Evolutionary conservation across 1,140 invertebrate genomes (phyloP), one percentile per base, ranked within the genome.

Genomic region (Cotesia typhae): DNA sequence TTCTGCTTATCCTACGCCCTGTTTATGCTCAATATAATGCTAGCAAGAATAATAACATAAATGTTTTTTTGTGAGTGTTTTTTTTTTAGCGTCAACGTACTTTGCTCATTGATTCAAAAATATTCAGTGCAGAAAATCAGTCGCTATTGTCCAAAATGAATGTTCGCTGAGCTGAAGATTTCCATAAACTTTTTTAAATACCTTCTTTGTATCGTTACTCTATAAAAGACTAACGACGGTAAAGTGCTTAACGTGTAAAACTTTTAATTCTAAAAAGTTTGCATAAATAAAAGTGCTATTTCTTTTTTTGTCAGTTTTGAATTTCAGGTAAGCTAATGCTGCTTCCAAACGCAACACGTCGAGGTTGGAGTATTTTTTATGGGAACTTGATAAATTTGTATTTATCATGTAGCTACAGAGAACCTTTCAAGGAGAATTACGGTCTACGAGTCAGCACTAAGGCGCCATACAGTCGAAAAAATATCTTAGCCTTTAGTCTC

Each of bases 391-490:
- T 4, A 51, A 65, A 38, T 65, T 65, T 55, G 7, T 55, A 55
- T 53, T 55, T 14, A 67, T 53, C 53, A 51, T 36, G 51, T 38
- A 10, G 53, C 66, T 20, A 20, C 52, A 35, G 52, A 5, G 20
- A 67, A 55, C 28, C 52, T 36, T 59, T 20, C 61, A 57, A 35
- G 41, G 17, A 65, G 59, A 59, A 60, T 72, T n/a, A 59, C 76
- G 53, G 71, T 72, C 69, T 67, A 51, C 52, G 14, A 51, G 70
- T 57, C 67, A 37, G n/a, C 60, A 36, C 17, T 55, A 65, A 74
- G 78, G 77, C 77, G 78, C 76, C 77, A 53, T 28, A 57, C 53
- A 71, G 77, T 64, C 77, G 78, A 74, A 69, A 28, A 28, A 28
- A 60, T 52, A 68, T 68, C 35, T 64, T 64, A 60, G 37, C 35